Percentiles rank a stretch among this genome's conserved stretches.
Conservation (phyloP, 2,888 invertebrate species). For the Chrysotoxum bicinctum region DNA sequence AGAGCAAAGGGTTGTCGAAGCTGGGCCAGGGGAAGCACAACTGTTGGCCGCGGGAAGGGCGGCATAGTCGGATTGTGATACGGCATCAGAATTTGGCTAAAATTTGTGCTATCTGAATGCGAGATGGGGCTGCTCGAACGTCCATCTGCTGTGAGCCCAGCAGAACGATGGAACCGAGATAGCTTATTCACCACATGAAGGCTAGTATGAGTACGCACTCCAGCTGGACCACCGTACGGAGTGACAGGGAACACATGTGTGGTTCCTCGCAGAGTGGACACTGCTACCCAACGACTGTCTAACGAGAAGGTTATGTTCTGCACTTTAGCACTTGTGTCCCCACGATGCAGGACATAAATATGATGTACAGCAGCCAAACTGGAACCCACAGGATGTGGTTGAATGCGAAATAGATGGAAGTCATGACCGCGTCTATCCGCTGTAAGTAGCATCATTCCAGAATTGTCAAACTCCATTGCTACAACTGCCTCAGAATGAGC, state of each 20-base stretch:
- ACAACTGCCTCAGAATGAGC: conserved; percentile 95
- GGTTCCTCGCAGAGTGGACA: conserved; percentile 97
- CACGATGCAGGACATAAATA: conserved; percentile 95
- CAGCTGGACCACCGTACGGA: conserved; percentile 96
- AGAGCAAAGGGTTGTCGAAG: conserved; percentile 86
- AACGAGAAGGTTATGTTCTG: conserved; percentile 95
- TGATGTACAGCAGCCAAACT: conserved; percentile 95
- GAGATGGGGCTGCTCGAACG: conserved; percentile 87
- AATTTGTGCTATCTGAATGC: conserved; percentile 81
- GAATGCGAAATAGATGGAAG: conserved; percentile 97
- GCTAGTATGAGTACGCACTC: conserved; percentile 96
- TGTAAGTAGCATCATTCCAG: conserved; percentile 93
- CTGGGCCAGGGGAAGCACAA: conserved; percentile 91
- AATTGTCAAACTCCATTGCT: conserved; percentile 94
- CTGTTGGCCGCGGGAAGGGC: conserved; percentile 93
- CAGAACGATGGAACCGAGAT: conserved; percentile 97
- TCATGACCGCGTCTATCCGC: conserved; percentile 96
- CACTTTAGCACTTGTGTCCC: conserved; percentile 97
- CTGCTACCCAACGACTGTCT: conserved; percentile 98
- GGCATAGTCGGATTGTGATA: conserved; percentile 94
- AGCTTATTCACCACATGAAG: conserved; percentile 96
- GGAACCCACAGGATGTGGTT: conserved; percentile 95
- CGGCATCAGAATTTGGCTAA: conserved; percentile 83
- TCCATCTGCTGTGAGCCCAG: conserved; percentile 90
- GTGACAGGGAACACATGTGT: conserved; percentile 98